Evolutionary conservation across 1,140 invertebrate genomes (phyloP).

Genomic region (Trichonephila inaurata): DNA sequence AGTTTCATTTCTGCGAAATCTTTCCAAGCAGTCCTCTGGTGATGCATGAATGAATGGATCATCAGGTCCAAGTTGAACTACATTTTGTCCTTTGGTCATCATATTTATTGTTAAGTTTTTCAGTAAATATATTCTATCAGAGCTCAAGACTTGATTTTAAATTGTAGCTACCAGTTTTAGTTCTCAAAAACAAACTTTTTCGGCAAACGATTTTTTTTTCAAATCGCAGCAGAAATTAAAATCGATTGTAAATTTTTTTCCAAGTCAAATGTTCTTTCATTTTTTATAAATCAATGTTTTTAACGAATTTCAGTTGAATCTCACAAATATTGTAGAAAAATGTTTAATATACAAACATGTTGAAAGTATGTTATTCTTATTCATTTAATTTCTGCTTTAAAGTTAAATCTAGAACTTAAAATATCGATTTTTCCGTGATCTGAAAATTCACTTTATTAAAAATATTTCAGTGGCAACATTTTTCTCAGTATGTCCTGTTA

Average conservation of each 20-base stretch:
- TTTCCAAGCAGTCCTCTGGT: slow-evolving; percentile 3
- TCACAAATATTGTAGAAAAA: no score
- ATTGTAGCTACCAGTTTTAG: not conserved
- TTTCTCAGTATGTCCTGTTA: no score
- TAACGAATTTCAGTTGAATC: no score
- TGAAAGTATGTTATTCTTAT: no score
- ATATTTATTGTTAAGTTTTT: not conserved
- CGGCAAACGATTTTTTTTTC: not conserved
- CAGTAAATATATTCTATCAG: not conserved
- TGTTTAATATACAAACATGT: no score
- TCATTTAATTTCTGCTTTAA: no score
- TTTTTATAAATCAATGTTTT: no score
- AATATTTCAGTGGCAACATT: no score
- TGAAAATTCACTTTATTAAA: no score
- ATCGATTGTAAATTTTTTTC: not conserved
- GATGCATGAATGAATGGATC: slow-evolving; percentile 36
- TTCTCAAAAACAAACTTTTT: not conserved
- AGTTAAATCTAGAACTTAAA: no score
- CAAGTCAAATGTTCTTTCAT: no score
- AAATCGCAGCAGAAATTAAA: not conserved
- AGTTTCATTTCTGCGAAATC: slow-evolving; percentile 1
- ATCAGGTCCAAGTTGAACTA: slow-evolving; percentile 39
- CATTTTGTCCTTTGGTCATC: not conserved
- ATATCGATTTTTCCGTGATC: no score
- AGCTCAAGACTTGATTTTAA: not conserved